Evolutionary conservation across 2,888 invertebrate species (phyloP), one percentile per base, ranked within the genome.

Genomic region (Drosophila subquinaria): DNA sequence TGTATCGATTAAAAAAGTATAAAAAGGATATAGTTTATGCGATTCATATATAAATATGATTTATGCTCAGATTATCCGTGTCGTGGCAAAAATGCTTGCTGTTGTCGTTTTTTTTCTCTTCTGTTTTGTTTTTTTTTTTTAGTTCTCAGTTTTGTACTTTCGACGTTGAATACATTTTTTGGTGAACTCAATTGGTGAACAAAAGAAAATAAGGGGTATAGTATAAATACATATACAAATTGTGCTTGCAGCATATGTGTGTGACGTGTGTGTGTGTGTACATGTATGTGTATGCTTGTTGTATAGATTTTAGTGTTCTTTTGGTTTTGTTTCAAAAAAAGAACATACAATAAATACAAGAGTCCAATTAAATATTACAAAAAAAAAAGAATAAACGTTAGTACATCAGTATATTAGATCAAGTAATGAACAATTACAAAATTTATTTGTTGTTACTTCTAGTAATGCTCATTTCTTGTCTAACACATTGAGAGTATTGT

Each of bases 221-320:
- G 45, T 45, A 48, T 36, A 56, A 35, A 35, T 53, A 52, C 47
- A 66, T 61, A 72, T 43, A 59, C 36, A 43, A 57, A 48, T 81
- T 85, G 86, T 86, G 84, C 84, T 86, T 83, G 70, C 85, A 84
- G 81, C 82, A 72, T 73, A 62, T 70, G 50, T 60, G 69, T 42
- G 20, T 53, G 42, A 15, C 30, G 30, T 55, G 36, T 38, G 20
- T 60, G 30, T 55, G 36, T 38, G 20, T 60, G 50, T 60, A 13
- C 36, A 38, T 68, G 53, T 64, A 53, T 56, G 59, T 70, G 67
- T 56, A 45, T 59, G 61, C 47, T 60, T 61, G 47, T 57, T 35
- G 48, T 59, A 67, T 70, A 69, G 43, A 52, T 73, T 67, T 75
- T 75, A 72, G 64, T 73, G 74, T 71, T 75, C 30, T 30, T 76